A percentile compares a stretch with the other conserved stretches of the same genome.
Evolutionary conservation across 1,140 invertebrate genomes (phyloP).

Genomic region (Drosophila burlai): DNA sequence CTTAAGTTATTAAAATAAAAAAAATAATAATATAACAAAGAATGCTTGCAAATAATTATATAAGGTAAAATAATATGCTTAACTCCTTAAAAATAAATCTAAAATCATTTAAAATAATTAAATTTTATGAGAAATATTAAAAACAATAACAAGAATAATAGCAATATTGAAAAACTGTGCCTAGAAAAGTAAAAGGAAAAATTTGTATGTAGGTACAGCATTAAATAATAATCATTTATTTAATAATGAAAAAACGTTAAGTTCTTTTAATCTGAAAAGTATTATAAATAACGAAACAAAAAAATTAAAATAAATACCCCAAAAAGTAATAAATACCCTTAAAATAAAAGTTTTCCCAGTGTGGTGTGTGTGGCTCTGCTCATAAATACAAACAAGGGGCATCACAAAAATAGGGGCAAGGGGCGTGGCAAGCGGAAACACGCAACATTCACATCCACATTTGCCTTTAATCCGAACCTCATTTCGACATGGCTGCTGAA

Average conservation of each 20-base stretch:
- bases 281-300: background rate
- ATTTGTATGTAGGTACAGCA: no score
- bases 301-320: no score
- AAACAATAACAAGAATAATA: background rate
- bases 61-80: no score
- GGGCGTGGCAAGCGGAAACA: conserved; percentile 55
- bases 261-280: background rate
- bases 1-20: background rate
- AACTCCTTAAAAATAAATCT: no score
- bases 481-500: conserved; percentile 51
- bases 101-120: no score
- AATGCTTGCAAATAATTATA: no score
- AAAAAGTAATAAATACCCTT: no score
- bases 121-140: background rate
- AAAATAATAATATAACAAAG: background rate
- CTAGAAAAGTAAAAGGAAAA: no score
- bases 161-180: no score
- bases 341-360: background rate
- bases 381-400: conserved; percentile 65
- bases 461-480: conserved; percentile 72
- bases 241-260: background rate
- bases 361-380: conserved; percentile 14
- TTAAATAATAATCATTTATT: no score
- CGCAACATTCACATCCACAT: conserved; percentile 72
- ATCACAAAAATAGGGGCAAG: conserved; percentile 4